phyloP scores from a whole-genome alignment of 1,140 invertebrate species.

The Fopius arisanus region DNA sequence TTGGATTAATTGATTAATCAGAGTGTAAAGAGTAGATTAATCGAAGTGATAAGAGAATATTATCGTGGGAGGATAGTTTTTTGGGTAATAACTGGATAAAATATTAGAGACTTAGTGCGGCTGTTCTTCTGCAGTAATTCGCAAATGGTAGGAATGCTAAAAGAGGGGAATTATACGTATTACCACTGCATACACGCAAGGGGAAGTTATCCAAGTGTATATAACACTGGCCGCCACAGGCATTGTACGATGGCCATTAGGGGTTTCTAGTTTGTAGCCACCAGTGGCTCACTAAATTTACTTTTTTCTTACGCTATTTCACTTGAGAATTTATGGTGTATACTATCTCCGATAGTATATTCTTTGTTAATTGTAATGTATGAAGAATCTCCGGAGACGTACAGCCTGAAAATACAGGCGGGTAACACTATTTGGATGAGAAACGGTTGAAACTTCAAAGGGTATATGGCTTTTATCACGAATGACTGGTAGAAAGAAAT shows the following conservation, averaged over 20 bases:
- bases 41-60: too few species aligned
- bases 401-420: background rate
- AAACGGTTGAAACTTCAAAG: background rate
- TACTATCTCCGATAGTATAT: constrained; percentile 18
- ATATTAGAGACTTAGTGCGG: constrained; percentile 29
- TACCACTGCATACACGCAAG: constrained; percentile 16
- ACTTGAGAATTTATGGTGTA: constrained; percentile 57
- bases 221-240: constrained; percentile 52
- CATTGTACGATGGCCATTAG: constrained; percentile 61
- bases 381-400: background rate
- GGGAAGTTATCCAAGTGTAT: constrained; percentile 30
- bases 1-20: too few species aligned
- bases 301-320: constrained; percentile 54
- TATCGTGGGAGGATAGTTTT: too few species aligned
- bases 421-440: background rate
- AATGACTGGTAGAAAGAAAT: background rate
- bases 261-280: constrained; percentile 53
- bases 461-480: background rate
- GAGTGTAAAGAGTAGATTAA: too few species aligned
- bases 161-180: background rate
- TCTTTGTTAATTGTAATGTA: constrained; percentile 16
- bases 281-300: constrained; percentile 63
- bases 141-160: constrained; percentile 15
- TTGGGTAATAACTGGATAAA: constrained; percentile 30
- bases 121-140: constrained; percentile 1